Conservation (phyloP, 2,888 invertebrate genomes). For the Gasteruption jaculator region DNA sequence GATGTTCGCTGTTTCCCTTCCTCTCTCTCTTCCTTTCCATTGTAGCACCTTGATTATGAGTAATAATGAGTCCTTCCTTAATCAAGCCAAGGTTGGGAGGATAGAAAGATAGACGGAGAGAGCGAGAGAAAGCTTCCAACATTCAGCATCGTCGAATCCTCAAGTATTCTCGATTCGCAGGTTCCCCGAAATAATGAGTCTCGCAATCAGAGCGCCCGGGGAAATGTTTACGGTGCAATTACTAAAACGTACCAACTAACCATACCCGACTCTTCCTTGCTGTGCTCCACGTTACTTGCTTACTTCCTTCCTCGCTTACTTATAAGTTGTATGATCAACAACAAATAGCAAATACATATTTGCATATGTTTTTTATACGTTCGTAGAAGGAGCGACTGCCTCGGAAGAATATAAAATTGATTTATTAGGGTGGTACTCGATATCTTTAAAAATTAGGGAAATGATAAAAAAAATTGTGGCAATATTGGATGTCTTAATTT, state of each 20-base stretch:
- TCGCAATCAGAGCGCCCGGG: constrained; percentile 41
- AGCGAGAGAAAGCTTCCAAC: constrained; percentile 14
- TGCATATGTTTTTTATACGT: too few species aligned
- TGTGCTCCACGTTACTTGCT: neutral
- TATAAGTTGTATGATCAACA: too few species aligned
- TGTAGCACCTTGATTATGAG: constrained; percentile 43
- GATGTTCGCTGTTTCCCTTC: too few species aligned
- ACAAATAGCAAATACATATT: too few species aligned
- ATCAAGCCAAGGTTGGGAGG: constrained; percentile 24
- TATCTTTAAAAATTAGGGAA: too few species aligned
- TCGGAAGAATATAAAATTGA: too few species aligned
- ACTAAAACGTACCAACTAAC: constrained; percentile 22
- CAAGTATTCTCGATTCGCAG: constrained; percentile 38
- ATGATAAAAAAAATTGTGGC: too few species aligned
- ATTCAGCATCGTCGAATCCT: constrained; percentile 32
- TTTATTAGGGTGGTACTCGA: too few species aligned
- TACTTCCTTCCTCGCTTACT: too few species aligned
- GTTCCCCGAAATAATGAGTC: constrained; percentile 45
- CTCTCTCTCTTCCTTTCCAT: constrained; percentile 19
- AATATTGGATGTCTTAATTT: too few species aligned
- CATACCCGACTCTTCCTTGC: neutral
- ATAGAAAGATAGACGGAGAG: constrained; percentile 16
- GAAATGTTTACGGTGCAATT: constrained; percentile 48
- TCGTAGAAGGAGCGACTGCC: too few species aligned
- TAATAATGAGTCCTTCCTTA: constrained; percentile 39